Conservation (phyloP, 2,888 invertebrate genomes). For the Archips xylosteana region DNA sequence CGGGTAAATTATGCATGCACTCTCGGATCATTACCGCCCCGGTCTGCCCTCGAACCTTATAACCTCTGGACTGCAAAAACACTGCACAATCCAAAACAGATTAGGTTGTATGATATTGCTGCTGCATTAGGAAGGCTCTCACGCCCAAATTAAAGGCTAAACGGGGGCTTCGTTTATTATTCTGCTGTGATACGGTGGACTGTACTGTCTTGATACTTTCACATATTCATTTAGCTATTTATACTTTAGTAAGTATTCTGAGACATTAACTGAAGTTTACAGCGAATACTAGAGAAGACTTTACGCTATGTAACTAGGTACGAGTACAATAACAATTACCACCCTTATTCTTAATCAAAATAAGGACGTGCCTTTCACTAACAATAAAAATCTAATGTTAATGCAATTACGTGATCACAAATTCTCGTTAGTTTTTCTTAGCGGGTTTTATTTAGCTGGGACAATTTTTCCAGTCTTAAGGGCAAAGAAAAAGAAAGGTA, state of each 20-base stretch:
- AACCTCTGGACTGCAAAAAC: slow-evolving; percentile 58
- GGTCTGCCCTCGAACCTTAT: slow-evolving; percentile 72
- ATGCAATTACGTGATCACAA: background rate
- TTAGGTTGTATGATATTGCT: slow-evolving; percentile 41
- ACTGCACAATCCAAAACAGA: slow-evolving; percentile 35
- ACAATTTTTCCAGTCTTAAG: background rate
- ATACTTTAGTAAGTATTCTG: background rate
- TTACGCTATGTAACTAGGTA: background rate
- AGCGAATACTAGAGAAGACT: background rate
- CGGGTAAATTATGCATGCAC: slow-evolving; percentile 84
- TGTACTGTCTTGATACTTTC: slow-evolving; percentile 23
- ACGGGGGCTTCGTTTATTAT: slow-evolving; percentile 39
- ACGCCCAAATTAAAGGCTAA: slow-evolving; percentile 33
- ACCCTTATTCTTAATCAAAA: too few species aligned
- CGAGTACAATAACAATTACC: background rate
- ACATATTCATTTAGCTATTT: background rate
- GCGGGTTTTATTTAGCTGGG: background rate
- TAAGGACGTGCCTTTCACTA: too few species aligned
- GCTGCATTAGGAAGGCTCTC: slow-evolving; percentile 32
- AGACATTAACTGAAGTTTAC: background rate
- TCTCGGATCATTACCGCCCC: slow-evolving; percentile 81
- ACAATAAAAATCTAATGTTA: background rate
- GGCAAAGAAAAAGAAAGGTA: background rate
- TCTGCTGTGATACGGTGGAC: slow-evolving; percentile 19
- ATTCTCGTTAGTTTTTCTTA: background rate